Evolutionary conservation across 2,888 invertebrate genomes (phyloP), one percentile per base, ranked within the genome.

Genomic region (Gortyna flavago): DNA sequence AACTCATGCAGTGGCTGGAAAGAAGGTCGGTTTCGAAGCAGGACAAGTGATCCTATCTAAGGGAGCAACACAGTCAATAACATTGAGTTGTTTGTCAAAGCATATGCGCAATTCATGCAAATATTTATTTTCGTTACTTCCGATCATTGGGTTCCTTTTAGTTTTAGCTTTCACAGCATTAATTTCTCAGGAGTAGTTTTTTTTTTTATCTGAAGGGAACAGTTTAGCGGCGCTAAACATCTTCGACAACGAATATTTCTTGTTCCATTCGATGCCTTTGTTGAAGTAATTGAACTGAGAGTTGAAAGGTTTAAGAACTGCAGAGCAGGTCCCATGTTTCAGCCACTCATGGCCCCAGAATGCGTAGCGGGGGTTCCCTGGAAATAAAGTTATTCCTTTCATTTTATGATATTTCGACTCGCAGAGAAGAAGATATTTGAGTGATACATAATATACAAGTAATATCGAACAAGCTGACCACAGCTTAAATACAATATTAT

Each of bases 281-380:
- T 92, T 90, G 90, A 98, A 98, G 92, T 98, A 98, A 88, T 97
- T 97, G 0, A 96, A 87, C 88, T 98, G 97, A 41, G 95, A 96
- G 84, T 97, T 94, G 0, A 98, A 89, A 2, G 92, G 85, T 0
- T 97, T 94, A 2, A 98, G 82, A 9, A 91, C 80, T 6, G 97
- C 95, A 0, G 98, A 98, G 90, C 98, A 98, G 0, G 98, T 98
- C 9, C 98, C 98, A 90, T 98, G 98, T 89, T 98, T 98, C 0
- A 96, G 90, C 98, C 98, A 98, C 92, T 98, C 98, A 89, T 98
- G 98, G 78, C 97, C 95, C 98, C 98, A 98, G 64, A 98, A 96
- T 9, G 97, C 95, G 86, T 97, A 95, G 25, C 89, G 83, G n/a
- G 91, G 88, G 38, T 92, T 92, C 44, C 90, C 95, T 95, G 91